These are phyloP conservation scores for Paguma larvata DNA, from an alignment of 2,797 vertebrate genomes.

Conservation along the genomic window DNA sequence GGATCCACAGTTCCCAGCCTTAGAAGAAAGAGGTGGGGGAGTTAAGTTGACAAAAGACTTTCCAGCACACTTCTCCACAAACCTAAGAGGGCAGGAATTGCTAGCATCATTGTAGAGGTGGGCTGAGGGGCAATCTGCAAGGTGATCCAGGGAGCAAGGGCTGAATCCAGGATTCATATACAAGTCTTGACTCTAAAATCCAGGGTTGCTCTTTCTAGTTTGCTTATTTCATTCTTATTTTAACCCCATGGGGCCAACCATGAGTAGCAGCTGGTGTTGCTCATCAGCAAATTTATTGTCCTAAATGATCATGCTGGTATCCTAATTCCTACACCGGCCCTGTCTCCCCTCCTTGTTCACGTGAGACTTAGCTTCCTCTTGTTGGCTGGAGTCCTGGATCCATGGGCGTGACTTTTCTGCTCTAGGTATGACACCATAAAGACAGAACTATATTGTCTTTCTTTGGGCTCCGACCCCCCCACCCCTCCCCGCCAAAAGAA, in stretches of 20 bases:
- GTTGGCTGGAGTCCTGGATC: neutral
- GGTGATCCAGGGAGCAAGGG: neutral
- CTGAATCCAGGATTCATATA: neutral
- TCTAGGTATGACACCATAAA: neutral
- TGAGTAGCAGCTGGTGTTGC: too few species aligned
- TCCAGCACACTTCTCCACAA: neutral
- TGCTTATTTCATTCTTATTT: neutral
- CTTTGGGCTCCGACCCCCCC: neutral
- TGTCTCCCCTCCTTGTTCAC: neutral
- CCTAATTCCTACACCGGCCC: neutral
- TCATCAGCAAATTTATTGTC: neutral
- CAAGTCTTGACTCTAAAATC: neutral
- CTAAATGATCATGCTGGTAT: neutral
- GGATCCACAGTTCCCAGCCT: neutral
- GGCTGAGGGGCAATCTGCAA: too few species aligned
- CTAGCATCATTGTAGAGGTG: neutral
- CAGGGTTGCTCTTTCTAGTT: neutral
- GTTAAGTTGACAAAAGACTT: neutral
- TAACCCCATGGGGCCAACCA: fast-evolving
- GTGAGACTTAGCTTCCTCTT: neutral
- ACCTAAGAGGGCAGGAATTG: fast-evolving
- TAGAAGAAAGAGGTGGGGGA: neutral
- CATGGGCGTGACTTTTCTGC: neutral
- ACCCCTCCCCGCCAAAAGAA: neutral
- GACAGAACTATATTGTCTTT: neutral